Conservation (phyloP, 2,888 invertebrate genomes). For the Luffia ferchaultella region DNA sequence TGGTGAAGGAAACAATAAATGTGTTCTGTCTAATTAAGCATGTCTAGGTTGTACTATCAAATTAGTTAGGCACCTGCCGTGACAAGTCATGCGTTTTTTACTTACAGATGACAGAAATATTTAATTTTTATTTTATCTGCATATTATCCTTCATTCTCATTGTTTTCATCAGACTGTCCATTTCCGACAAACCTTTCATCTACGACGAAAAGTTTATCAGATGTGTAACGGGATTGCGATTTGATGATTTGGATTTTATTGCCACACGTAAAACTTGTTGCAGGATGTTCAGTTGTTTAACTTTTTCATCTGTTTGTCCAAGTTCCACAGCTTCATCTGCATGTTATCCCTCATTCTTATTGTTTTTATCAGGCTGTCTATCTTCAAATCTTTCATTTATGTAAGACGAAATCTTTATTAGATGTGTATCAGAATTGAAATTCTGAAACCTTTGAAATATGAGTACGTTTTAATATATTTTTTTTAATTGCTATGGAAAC, state of each 20-base stretch:
- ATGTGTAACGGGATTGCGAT: conserved; percentile 75
- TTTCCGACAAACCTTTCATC: conserved; percentile 78
- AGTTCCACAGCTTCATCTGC: conserved; percentile 42
- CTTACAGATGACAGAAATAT: too few species aligned
- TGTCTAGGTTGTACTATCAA: too few species aligned
- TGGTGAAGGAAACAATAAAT: too few species aligned
- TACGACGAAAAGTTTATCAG: conserved; percentile 80
- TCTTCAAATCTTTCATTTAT: conserved; percentile 78
- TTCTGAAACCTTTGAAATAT: conserved; percentile 64
- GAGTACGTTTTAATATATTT: not conserved
- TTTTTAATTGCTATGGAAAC: not conserved
- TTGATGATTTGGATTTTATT: conserved; percentile 26
- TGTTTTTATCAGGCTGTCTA: conserved; percentile 35
- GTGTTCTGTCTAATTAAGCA: too few species aligned
- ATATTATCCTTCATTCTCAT: conserved; percentile 28
- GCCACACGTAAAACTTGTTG: conserved; percentile 62
- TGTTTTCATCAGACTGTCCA: conserved; percentile 35
- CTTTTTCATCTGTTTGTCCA: conserved; percentile 49
- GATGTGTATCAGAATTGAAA: conserved; percentile 77
- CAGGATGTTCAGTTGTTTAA: conserved; percentile 61
- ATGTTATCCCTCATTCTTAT: conserved; percentile 28
- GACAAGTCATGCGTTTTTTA: too few species aligned
- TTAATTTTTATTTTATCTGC: too few species aligned
- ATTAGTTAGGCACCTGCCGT: too few species aligned
- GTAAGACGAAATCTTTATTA: conserved; percentile 79